Evolutionary conservation across 2,888 invertebrate species (phyloP).

Genomic region (Cheiracanthium punctorium): DNA sequence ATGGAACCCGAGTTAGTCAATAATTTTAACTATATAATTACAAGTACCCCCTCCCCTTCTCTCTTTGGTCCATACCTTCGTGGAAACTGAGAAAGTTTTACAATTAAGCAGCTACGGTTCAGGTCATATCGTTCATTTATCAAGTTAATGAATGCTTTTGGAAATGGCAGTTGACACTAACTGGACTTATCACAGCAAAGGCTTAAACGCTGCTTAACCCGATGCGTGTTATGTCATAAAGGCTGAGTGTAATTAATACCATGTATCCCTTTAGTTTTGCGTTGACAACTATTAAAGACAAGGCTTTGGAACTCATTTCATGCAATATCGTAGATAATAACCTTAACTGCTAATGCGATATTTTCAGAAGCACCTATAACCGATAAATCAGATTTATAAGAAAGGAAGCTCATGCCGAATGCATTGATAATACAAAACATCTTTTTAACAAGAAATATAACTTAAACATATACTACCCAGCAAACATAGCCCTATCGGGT

Average conservation of each 20-base stretch:
- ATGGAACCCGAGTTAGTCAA: conserved; percentile 36
- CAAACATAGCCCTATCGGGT: too few relatives aligned
- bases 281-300: not conserved
- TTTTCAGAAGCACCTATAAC: too few relatives aligned
- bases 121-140: conserved; percentile 60
- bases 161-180: conserved; percentile 52
- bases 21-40: conserved; percentile 56
- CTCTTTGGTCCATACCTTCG: conserved; percentile 3
- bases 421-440: too few relatives aligned
- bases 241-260: not conserved
- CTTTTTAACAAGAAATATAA: too few relatives aligned
- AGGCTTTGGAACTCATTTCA: too few relatives aligned
- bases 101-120: conserved; percentile 60
- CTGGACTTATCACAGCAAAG: conserved; percentile 22
- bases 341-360: too few relatives aligned
- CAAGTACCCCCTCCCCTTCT: not conserved
- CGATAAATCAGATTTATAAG: too few relatives aligned
- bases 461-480: too few relatives aligned
- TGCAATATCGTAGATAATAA: too few relatives aligned
- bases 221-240: not conserved
- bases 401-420: too few relatives aligned
- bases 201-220: not conserved
- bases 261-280: not conserved
- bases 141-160: conserved; percentile 61
- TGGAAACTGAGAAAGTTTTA: conserved; percentile 53